These are phyloP conservation scores for Pseudomyrmex sp. DNA, from an alignment of 1,140 invertebrate genomes.

Conservation along the genomic window DNA sequence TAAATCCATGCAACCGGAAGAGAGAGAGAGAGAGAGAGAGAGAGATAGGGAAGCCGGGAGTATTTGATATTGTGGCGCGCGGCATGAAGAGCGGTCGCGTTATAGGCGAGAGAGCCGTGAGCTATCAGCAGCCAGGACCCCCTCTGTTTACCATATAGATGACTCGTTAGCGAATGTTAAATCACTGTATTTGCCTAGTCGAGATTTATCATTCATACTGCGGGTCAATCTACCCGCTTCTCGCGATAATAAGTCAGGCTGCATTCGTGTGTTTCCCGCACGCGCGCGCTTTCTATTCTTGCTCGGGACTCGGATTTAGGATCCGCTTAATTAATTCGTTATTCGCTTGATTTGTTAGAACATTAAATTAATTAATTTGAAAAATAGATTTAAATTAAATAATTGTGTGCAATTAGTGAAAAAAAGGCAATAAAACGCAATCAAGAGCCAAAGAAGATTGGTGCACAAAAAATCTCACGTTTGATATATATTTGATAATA, in stretches of 20 bases:
- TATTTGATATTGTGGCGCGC: conserved; percentile 75
- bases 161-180: conserved; percentile 80
- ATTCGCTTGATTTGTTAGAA: too few species aligned
- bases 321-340: too few species aligned
- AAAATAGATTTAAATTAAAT: too few species aligned
- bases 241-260: conserved; percentile 75
- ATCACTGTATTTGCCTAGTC: conserved; percentile 78
- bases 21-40: conserved; percentile 21
- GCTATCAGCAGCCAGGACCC: conserved; percentile 62
- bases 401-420: too few species aligned
- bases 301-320: too few species aligned
- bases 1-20: conserved; percentile 70
- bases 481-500: too few species aligned
- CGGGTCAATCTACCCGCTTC: conserved; percentile 71
- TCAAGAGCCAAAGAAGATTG: background rate
- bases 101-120: conserved; percentile 68
- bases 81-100: conserved; percentile 56
- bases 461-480: too few species aligned
- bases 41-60: conserved; percentile 42
- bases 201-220: conserved; percentile 79
- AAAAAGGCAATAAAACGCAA: background rate
- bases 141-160: conserved; percentile 81
- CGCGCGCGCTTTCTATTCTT: too few species aligned
- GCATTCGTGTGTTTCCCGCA: conserved; percentile 28
- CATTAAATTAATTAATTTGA: background rate